These are phyloP conservation scores for Synchiropus splendidus DNA, from an alignment of 2,113 vertebrate genomes.

Conservation along the genomic window DNA sequence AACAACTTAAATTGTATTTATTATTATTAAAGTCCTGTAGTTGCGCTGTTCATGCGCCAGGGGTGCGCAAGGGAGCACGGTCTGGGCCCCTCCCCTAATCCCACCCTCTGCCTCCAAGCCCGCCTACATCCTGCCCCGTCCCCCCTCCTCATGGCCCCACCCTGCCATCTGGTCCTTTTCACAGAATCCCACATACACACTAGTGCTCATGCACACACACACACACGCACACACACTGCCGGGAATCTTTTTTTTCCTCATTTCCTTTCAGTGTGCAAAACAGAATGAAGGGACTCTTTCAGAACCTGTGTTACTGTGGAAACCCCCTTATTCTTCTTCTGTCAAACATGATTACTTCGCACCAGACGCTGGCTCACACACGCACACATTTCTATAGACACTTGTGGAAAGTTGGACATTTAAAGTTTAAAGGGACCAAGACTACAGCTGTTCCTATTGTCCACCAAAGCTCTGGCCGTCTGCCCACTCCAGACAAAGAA, in stretches of 20 bases:
- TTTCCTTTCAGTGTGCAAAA: conserved; percentile 70
- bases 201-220: conserved; percentile 7
- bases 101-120: conserved; percentile 47
- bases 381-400: conserved; percentile 18
- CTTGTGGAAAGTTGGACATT: conserved; percentile 58
- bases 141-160: conserved; percentile 54
- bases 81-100: conserved; percentile 49
- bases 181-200: conserved; percentile 23
- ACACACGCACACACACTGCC: conserved; percentile 23
- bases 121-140: conserved; percentile 58
- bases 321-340: conserved; percentile 58
- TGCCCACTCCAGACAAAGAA: conserved; percentile 47
- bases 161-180: conserved; percentile 76
- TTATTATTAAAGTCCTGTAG: conserved; percentile 22
- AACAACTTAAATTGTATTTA: no score
- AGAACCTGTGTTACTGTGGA: conserved; percentile 61
- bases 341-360: conserved; percentile 44
- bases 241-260: conserved; percentile 55
- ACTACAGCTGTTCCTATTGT: conserved; percentile 58
- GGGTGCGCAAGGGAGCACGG: conserved; percentile 85
- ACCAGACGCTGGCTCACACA: conserved; percentile 19
- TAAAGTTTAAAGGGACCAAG: conserved; percentile 69
- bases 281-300: conserved; percentile 71
- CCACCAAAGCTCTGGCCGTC: conserved; percentile 25
- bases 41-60: conserved; percentile 70